Percentiles rank a stretch among this genome's conserved stretches.
These are phyloP conservation scores for Hipparchia semele DNA, from an alignment of 2,888 invertebrate genomes.

Conservation along the genomic window DNA sequence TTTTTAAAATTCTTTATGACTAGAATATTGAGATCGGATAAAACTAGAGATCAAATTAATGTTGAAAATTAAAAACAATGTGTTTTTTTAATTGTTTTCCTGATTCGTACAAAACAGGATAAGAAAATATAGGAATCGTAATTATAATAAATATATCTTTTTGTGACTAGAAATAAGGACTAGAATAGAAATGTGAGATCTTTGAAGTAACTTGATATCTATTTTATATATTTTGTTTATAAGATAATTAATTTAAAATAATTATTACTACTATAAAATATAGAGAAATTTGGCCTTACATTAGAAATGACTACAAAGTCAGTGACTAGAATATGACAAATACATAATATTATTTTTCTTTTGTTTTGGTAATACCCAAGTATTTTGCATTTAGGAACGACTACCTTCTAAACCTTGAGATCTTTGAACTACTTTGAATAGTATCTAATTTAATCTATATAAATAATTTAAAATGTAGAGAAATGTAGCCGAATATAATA, in stretches of 20 bases:
- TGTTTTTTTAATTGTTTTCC: no score
- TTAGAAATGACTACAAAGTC: not conserved
- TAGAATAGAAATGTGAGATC: not conserved
- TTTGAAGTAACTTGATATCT: not conserved
- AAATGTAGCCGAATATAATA: not conserved
- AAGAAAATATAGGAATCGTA: no score
- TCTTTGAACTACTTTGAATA: no score
- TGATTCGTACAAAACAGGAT: no score
- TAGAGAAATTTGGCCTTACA: not conserved
- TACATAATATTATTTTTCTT: no score
- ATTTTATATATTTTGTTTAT: not conserved
- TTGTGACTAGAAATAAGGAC: not conserved
- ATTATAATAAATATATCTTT: no score
- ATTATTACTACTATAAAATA: not conserved
- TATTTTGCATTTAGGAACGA: no score
- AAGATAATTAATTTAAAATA: not conserved
- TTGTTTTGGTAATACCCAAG: no score
- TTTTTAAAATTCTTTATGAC: not conserved
- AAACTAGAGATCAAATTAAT: not conserved
- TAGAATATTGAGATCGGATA: conserved; percentile 7
- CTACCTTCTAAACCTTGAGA: no score
- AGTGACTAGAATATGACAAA: no score
- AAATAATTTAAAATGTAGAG: not conserved
- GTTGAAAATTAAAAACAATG: no score
- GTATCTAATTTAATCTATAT: no score